Evolutionary conservation across 1,140 invertebrate species (phyloP), one percentile per base, ranked within the genome.

Genomic region (Coptotermes formosanus): DNA sequence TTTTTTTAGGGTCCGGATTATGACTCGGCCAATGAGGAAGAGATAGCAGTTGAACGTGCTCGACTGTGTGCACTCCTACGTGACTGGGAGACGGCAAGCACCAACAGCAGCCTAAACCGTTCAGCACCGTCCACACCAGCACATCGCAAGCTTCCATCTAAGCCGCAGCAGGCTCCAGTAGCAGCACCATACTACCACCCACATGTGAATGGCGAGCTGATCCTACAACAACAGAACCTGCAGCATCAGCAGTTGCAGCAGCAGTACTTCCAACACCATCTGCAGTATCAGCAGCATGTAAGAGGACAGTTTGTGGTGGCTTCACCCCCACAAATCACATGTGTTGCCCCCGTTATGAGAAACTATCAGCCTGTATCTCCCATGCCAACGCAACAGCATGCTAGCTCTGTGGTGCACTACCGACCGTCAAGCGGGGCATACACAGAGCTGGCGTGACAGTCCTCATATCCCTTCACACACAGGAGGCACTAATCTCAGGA

Each of bases 11-110:
- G 86, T 55, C 86, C 82, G n/a, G 86, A 86, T 48, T 86, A 86
- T 82, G 86, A 86, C 30, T 82, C 86, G 16, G 69, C 52, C 21
- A 86, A 82, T 48, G 86, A 82, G 43, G 86, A 86, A 55, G 81
- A 82, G 52, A 55, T 59, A 38, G 86, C 86, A 19, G 14, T 45
- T n/a, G 86, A 86, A 52, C 86, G 86, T 14, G 52, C 82, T 25
- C 86, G 86, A 16, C 52, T 86, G 52, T 52, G 82, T 44, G 86
- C 82, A 32, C 52, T 86, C 6, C 52, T 86, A 21, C 81, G 82
- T n/a, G 86, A 86, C 82, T 86, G 86, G 86, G 82, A 85, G 85
- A 75, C 85, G 85, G 85, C 85, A 30, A 85, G 85, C 30, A 43
- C 38, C n/a, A 59, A 38, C 44, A 52, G 48, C 23, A 85, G 59